A percentile compares a stretch with the other conserved stretches of the same genome.
These are phyloP conservation scores for Calameuta pallipes DNA, from an alignment of 2,888 invertebrate genomes.

Conservation along the genomic window DNA sequence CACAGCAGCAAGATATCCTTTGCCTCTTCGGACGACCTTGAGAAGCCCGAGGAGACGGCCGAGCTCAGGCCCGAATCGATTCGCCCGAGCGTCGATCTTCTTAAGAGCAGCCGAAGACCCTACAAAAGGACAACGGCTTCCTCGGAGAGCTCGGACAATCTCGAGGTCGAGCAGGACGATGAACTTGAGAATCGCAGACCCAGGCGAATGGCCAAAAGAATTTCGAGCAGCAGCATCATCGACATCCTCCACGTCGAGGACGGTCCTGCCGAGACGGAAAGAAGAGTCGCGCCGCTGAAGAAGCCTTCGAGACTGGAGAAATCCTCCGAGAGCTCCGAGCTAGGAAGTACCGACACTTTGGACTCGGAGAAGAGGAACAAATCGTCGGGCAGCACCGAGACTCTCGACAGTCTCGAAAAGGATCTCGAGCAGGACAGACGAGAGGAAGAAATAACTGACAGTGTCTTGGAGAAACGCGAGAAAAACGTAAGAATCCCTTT, in stretches of 20 bases:
- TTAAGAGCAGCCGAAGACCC: slow-evolving; percentile 34
- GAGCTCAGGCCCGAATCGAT: slow-evolving; percentile 7
- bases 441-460: slow-evolving; percentile 50
- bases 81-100: slow-evolving; percentile 9
- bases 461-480: slow-evolving; percentile 46
- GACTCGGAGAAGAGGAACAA: slow-evolving; percentile 60
- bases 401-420: slow-evolving; percentile 61
- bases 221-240: slow-evolving; percentile 49
- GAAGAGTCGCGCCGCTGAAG: slow-evolving; percentile 36
- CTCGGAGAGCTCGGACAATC: slow-evolving; percentile 61
- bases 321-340: slow-evolving; percentile 62
- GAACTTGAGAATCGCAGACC: slow-evolving; percentile 50
- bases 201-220: slow-evolving; percentile 51
- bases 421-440: slow-evolving; percentile 55
- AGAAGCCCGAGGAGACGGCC: slow-evolving; percentile 16
- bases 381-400: slow-evolving; percentile 60
- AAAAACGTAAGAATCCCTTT: slow-evolving; percentile 47
- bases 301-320: slow-evolving; percentile 56
- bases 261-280: slow-evolving; percentile 28
- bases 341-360: slow-evolving; percentile 61
- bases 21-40: slow-evolving; percentile 14
- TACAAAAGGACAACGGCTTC: slow-evolving; percentile 49
- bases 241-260: slow-evolving; percentile 41
- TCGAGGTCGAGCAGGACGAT: slow-evolving; percentile 50
- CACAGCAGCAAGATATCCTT: neutral